A percentile compares a stretch with the other conserved stretches of the same genome.
phyloP scores from a whole-genome alignment of 2,888 invertebrate species.

The Lutraria lutraria region DNA sequence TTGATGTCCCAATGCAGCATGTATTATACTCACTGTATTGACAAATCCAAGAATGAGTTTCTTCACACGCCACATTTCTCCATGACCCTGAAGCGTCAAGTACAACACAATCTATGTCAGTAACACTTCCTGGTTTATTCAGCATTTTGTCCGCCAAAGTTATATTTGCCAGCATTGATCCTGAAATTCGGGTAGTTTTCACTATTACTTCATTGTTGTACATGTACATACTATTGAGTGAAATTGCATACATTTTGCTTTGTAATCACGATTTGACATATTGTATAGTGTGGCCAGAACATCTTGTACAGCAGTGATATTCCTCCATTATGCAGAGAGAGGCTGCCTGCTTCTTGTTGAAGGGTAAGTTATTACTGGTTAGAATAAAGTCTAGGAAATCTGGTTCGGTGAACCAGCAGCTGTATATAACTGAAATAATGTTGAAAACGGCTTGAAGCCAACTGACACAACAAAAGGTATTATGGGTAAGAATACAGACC shows the following conservation, averaged over 20 bases:
- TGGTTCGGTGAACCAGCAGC: no score
- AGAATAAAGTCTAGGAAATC: no score
- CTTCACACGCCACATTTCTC: conserved; percentile 37
- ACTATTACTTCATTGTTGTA: not conserved
- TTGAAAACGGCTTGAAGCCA: no score
- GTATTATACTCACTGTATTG: conserved; percentile 47
- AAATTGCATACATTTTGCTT: not conserved
- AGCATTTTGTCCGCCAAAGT: not conserved
- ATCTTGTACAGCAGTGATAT: not conserved
- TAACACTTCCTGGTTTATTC: not conserved
- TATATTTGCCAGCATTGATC: not conserved
- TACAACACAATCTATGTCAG: conserved; percentile 33
- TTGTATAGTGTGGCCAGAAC: not conserved
- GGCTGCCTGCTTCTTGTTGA: no score
- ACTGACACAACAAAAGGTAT: no score
- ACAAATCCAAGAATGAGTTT: conserved; percentile 42
- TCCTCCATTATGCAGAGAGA: no score
- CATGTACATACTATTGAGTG: no score
- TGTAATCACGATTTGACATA: not conserved
- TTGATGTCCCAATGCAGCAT: no score
- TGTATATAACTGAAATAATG: no score
- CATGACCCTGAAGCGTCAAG: conserved; percentile 26
- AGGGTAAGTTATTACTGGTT: no score
- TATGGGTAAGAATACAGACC: no score
- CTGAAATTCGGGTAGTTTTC: not conserved